Base-by-base conservation (phyloP, 2,113 vertebrate genomes). In the Halcyon malimbica region DNA sequence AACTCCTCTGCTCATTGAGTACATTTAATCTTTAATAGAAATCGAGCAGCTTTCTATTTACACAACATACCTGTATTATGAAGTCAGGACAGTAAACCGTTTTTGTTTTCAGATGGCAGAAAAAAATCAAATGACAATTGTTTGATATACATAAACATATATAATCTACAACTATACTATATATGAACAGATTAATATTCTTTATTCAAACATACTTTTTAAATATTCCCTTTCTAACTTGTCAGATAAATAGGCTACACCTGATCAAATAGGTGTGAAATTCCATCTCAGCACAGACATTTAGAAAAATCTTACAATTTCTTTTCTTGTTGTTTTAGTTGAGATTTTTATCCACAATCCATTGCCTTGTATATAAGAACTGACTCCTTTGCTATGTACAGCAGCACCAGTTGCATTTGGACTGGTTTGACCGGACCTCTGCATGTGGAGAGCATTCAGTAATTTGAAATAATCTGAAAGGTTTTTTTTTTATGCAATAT, bases 11-110 rank as follows among this genome's bases (percentile, higher is more conserved):
- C 59, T 85, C 25, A 80, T 73, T 85, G 59, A 96, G 70, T 78
- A 96, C 26, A 94, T 97, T 90, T 62, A 96, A 82, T 77, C 82
- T 94, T 97, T 95, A 97, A 95, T 92, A 95, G 91, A 93, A 96
- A 87, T 83, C 87, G 59, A 96, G 10, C 37, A 70, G 31, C 21
- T 85, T 95, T 90, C 37, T n/a, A 35, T 86, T 95, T 95, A 91
- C 16, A 85, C 14, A 74, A 37, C 44, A 59, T 26, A 78, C 10
- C 25, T 50, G 24, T 48, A 53, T 80, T 87, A 87, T 81, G 53
- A 96, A 96, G 89, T 62, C 3, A 7, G 69, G n/a, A 53, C 48
- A 88, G 39, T 42, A 94, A 94, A 94, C 8, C 14, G 89, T 80
- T 78, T 83, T 81, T 73, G 10, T 16, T 91, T 96, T 87, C 79